These are phyloP conservation scores for Strigamia maritima DNA, from an alignment of 2,888 invertebrate species.

Conservation along the genomic window DNA sequence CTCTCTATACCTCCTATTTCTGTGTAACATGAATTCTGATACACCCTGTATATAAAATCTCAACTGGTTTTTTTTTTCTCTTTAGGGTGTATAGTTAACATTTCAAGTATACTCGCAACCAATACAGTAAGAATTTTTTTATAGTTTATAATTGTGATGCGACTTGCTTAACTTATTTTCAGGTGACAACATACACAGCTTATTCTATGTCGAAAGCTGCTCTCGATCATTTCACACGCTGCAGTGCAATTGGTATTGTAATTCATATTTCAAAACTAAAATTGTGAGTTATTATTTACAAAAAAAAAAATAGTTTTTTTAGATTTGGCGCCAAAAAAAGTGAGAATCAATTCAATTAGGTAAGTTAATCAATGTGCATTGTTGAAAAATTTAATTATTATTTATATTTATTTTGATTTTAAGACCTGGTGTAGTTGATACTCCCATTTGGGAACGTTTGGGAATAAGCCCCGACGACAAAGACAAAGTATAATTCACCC, in stretches of 20 bases:
- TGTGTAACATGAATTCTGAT: too few species aligned
- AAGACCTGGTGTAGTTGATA: background rate
- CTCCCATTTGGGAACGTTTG: background rate
- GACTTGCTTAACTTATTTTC: too few species aligned
- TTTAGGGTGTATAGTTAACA: too few species aligned
- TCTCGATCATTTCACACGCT: conserved; percentile 17
- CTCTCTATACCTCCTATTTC: too few species aligned
- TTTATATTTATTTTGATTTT: background rate
- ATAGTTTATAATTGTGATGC: too few species aligned
- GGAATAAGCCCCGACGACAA: background rate
- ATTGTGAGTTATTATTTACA: background rate
- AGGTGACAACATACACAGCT: too few species aligned
- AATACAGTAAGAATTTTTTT: too few species aligned
- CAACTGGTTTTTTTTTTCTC: too few species aligned
- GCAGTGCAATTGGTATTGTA: background rate
- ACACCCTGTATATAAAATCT: too few species aligned
- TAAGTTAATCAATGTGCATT: background rate
- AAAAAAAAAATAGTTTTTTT: background rate
- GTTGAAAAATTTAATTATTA: background rate
- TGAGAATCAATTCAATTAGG: background rate
- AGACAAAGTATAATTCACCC: background rate
- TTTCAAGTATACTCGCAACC: too few species aligned
- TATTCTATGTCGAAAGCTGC: background rate
- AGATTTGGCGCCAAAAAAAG: background rate
- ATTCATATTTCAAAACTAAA: too few species aligned